These are phyloP conservation scores for Rhagoletis zephyria DNA, from an alignment of 1,140 invertebrate genomes.

Conservation along the genomic window DNA sequence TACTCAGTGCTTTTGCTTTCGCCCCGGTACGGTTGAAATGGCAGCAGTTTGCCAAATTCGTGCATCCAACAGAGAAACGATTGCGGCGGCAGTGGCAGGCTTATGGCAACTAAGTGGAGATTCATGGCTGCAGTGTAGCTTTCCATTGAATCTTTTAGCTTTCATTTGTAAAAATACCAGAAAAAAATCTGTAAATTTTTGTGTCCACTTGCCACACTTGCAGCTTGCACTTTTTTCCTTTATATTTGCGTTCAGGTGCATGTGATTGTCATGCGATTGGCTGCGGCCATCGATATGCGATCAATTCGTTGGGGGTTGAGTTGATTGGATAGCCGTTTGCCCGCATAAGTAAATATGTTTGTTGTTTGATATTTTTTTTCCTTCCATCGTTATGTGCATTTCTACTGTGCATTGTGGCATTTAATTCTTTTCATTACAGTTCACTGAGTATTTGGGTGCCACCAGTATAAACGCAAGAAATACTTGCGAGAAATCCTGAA, in stretches of 20 bases:
- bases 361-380: background rate
- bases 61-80: background rate
- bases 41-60: background rate
- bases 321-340: conserved; percentile 43
- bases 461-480: background rate
- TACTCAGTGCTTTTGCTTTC: background rate
- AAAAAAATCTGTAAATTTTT: background rate
- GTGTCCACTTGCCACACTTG: background rate
- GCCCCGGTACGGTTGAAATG: background rate
- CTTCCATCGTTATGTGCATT: background rate
- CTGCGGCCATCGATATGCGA: background rate
- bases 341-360: background rate
- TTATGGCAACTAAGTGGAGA: background rate
- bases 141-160: conserved; percentile 8
- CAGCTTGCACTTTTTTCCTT: too few relatives aligned
- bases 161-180: background rate
- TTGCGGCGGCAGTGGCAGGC: background rate
- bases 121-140: background rate
- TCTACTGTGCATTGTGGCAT: conserved; percentile 52
- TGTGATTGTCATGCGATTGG: background rate
- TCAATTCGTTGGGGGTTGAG: conserved; percentile 4
- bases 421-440: conserved; percentile 65
- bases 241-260: background rate
- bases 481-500: too few relatives aligned
- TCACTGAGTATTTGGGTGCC: conserved; percentile 63